A percentile compares a stretch with the other conserved stretches of the same genome.
These are phyloP conservation scores for Phoenoteleia sp. DNA, from an alignment of 2,888 invertebrate genomes.

Conservation along the genomic window DNA sequence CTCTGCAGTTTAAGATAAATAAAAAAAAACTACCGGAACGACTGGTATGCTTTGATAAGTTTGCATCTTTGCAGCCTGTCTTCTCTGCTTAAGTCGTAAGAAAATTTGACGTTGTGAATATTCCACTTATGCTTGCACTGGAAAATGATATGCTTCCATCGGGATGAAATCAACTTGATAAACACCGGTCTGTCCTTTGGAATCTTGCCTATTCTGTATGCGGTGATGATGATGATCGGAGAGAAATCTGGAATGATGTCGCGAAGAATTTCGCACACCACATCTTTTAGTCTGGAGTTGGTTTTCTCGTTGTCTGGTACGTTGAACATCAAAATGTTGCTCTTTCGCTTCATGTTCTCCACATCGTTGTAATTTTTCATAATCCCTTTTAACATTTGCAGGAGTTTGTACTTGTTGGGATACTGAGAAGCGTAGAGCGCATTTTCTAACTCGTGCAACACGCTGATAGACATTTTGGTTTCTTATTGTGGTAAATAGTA, in stretches of 20 bases:
- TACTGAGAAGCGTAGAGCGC: no score
- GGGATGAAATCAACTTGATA: not conserved
- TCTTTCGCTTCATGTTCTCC: not conserved
- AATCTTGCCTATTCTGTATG: not conserved
- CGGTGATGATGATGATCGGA: not conserved
- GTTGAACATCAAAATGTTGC: not conserved
- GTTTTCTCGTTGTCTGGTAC: not conserved
- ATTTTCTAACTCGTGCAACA: no score
- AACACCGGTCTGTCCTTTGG: not conserved
- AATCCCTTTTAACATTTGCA: no score
- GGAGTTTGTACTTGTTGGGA: no score
- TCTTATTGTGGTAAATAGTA: no score
- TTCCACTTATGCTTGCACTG: not conserved
- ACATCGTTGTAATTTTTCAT: no score
- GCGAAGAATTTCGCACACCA: not conserved
- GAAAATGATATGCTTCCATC: not conserved
- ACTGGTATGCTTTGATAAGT: not conserved
- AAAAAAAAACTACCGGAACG: not conserved
- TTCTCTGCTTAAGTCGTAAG: not conserved
- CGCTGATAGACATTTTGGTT: no score
- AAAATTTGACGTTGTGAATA: not conserved
- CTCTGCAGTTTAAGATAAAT: constrained; percentile 54
- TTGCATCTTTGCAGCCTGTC: not conserved
- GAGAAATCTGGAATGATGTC: not conserved
- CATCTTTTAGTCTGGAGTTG: not conserved